These are phyloP conservation scores for Clanis bilineata DNA, from an alignment of 2,888 invertebrate species.

Conservation along the genomic window DNA sequence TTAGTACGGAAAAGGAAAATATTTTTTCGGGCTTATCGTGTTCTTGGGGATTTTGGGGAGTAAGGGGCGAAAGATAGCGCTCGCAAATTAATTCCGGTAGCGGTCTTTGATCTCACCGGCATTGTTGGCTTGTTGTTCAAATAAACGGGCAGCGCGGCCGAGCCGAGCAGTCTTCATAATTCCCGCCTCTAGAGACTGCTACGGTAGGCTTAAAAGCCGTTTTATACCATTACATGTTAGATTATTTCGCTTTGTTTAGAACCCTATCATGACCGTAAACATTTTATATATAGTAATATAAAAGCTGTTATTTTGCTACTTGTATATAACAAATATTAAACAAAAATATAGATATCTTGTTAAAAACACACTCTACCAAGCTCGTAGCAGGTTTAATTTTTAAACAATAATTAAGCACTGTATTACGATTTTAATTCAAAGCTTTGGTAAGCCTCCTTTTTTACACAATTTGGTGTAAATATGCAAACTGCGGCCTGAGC, in stretches of 20 bases:
- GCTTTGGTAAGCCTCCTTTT: too few relatives aligned
- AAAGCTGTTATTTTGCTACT: not conserved
- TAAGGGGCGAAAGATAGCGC: conserved; percentile 54
- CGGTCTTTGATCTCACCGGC: conserved; percentile 67
- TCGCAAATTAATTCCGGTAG: conserved; percentile 72
- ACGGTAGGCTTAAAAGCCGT: conserved; percentile 42
- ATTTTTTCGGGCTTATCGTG: conserved; percentile 52
- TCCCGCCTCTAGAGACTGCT: conserved; percentile 40
- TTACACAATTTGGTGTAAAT: too few relatives aligned
- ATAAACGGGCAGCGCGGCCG: conserved; percentile 49
- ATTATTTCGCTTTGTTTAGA: conserved; percentile 33
- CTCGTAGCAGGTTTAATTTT: too few relatives aligned
- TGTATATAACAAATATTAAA: too few relatives aligned
- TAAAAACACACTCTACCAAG: too few relatives aligned
- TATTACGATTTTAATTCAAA: too few relatives aligned
- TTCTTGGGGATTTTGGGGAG: conserved; percentile 37
- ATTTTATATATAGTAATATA: not conserved
- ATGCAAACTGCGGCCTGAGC: too few relatives aligned
- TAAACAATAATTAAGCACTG: too few relatives aligned
- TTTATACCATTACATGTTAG: conserved; percentile 47
- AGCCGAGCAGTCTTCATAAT: conserved; percentile 42
- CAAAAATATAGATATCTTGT: too few relatives aligned
- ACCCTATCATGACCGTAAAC: not conserved
- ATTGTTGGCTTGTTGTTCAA: conserved; percentile 70
- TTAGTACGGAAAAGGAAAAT: conserved; percentile 44